Conservation (phyloP, 2,797 vertebrate genomes). For the Synanceia verrucosa region DNA sequence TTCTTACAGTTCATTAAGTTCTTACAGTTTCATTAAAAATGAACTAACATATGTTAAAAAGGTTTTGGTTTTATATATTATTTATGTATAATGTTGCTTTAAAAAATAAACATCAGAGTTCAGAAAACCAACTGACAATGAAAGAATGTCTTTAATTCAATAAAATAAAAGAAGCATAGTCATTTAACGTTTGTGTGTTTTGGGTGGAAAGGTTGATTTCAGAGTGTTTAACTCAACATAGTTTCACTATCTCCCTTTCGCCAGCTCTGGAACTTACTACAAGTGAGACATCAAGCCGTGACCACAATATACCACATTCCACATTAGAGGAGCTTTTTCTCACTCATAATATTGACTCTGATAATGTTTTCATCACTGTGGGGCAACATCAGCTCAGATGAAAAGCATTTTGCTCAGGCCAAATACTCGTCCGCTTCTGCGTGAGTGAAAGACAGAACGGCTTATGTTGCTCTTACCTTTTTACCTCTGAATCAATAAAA, state of each 20-base stretch:
- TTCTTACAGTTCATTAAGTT: no score
- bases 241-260: constrained; percentile 53
- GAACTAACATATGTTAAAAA: background rate
- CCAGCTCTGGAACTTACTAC: constrained; percentile 44
- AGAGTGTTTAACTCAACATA: constrained; percentile 50
- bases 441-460: constrained; percentile 60
- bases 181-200: constrained; percentile 15
- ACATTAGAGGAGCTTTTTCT: constrained; percentile 67
- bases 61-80: background rate
- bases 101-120: background rate
- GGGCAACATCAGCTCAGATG: constrained; percentile 61
- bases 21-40: no score
- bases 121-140: background rate
- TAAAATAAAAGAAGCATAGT: constrained; percentile 13
- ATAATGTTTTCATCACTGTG: constrained; percentile 77
- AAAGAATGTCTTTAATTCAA: constrained; percentile 20
- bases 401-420: constrained; percentile 55
- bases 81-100: background rate
- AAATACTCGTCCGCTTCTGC: constrained; percentile 55
- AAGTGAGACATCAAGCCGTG: constrained; percentile 57
- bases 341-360: constrained; percentile 81
- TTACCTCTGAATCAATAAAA: constrained; percentile 77
- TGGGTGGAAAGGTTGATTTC: constrained; percentile 51
- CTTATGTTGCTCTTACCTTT: constrained; percentile 75
- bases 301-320: constrained; percentile 77